These are phyloP conservation scores for Epizoanthus fatuus DNA, from an alignment of 92 coral and sea anemone genomes.

Conservation along the genomic window DNA sequence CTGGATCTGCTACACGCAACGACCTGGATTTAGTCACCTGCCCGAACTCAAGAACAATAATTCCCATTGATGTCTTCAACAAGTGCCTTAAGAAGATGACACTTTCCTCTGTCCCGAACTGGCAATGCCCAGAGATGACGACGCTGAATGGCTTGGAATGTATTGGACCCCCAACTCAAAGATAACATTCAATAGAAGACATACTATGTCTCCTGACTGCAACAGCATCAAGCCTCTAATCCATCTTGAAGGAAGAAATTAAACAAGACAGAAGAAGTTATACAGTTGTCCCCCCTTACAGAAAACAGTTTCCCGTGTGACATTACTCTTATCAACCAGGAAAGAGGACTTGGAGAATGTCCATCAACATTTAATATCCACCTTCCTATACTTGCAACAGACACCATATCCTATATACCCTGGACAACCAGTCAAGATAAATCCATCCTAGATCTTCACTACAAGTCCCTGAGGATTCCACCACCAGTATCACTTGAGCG, in stretches of 20 bases:
- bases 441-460: not conserved
- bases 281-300: not conserved
- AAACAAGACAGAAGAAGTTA: not conserved
- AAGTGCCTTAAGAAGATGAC: slow-evolving; percentile 20
- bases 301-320: not conserved
- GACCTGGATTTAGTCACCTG: slow-evolving; percentile 26
- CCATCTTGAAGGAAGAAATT: too few relatives aligned
- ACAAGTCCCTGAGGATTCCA: not conserved
- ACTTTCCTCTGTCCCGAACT: slow-evolving; percentile 44
- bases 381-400: not conserved
- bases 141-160: slow-evolving; percentile 14
- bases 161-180: slow-evolving; percentile 24
- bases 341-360: not conserved
- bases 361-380: not conserved
- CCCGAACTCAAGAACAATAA: slow-evolving; percentile 19
- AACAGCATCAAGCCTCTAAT: too few relatives aligned
- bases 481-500: not conserved
- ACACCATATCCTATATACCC: not conserved
- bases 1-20: slow-evolving; percentile 36
- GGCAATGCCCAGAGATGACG: not conserved
- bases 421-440: slow-evolving; percentile 1
- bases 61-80: slow-evolving; percentile 8
- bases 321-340: not conserved
- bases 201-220: not conserved
- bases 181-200: slow-evolving; percentile 16